Evolutionary conservation across 2,888 invertebrate genomes (phyloP).

Genomic region (Epinotia bilunana): DNA sequence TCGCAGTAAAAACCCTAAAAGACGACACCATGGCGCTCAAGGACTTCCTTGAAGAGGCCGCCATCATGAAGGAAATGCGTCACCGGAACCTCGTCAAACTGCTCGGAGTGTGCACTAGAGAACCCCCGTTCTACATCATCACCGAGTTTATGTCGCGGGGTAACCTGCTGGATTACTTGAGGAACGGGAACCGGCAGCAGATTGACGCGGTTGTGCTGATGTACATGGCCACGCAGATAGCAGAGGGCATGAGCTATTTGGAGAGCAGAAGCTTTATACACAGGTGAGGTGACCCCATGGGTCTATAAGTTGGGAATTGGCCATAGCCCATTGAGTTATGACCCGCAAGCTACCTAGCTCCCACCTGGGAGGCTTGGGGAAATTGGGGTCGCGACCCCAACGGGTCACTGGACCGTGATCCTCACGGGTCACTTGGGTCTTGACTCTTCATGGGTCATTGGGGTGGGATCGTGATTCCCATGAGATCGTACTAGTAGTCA

Average conservation of each 20-base stretch:
- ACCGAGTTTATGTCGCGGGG: conserved; percentile 99
- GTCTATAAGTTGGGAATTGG: background rate
- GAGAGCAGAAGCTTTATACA: conserved; percentile 98
- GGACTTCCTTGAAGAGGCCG: conserved; percentile 99
- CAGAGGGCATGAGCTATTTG: conserved; percentile 99
- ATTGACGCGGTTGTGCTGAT: conserved; percentile 98
- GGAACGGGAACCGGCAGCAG: conserved; percentile 93
- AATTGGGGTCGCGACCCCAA: too few species aligned
- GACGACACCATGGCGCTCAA: conserved; percentile 99
- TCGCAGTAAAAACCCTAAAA: conserved; percentile 99
- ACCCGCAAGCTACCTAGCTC: too few species aligned
- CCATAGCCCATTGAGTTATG: too few species aligned
- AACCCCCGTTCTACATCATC: conserved; percentile 99
- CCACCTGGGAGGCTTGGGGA: too few species aligned
- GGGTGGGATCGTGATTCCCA: too few species aligned
- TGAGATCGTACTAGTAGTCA: too few species aligned
- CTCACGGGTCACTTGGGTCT: too few species aligned
- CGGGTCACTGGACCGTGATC: too few species aligned
- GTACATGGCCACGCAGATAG: conserved; percentile 99
- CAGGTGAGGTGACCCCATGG: conserved; percentile 74
- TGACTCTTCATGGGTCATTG: too few species aligned
- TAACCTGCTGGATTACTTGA: conserved; percentile 97
- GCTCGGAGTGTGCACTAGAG: conserved; percentile 98
- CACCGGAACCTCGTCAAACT: conserved; percentile 99
- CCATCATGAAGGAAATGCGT: conserved; percentile 99